Evolutionary conservation across 2,888 invertebrate species (phyloP).

Genomic region (Callyntrura sp.): DNA sequence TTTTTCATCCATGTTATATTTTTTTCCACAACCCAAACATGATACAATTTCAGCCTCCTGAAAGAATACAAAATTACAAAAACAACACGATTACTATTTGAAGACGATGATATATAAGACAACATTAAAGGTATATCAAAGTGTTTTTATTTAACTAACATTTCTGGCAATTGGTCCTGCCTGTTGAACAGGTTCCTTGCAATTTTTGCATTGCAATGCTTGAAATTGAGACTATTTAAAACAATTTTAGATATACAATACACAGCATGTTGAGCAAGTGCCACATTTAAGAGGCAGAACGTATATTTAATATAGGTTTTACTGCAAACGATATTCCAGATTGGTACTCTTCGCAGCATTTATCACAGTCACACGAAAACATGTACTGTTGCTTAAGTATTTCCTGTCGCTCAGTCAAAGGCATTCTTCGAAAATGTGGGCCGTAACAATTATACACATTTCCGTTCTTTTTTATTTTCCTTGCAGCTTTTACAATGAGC

Average conservation of each 20-base stretch:
- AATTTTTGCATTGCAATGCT: slow-evolving; percentile 84
- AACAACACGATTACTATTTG: too few relatives aligned
- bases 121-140: too few relatives aligned
- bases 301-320: neutral
- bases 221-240: slow-evolving; percentile 83
- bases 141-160: too few relatives aligned
- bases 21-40: slow-evolving; percentile 84
- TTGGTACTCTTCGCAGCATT: slow-evolving; percentile 87
- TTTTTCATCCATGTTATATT: slow-evolving; percentile 75
- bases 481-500: slow-evolving; percentile 90
- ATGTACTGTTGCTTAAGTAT: slow-evolving; percentile 90
- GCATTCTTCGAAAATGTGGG: slow-evolving; percentile 90
- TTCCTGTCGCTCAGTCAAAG: slow-evolving; percentile 88
- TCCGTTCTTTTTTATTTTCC: slow-evolving; percentile 88
- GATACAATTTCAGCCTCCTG: slow-evolving; percentile 36
- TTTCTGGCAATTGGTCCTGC: too few relatives aligned
- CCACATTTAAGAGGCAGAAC: slow-evolving; percentile 42
- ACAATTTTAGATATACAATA: slow-evolving; percentile 57
- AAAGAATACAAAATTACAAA: slow-evolving; percentile 64
- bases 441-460: slow-evolving; percentile 95
- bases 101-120: too few relatives aligned
- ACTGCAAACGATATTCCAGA: slow-evolving; percentile 78
- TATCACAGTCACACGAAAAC: slow-evolving; percentile 91
- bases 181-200: slow-evolving; percentile 83
- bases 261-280: too few relatives aligned